Conservation (phyloP, 2,797 vertebrate species). For the Schizopygopsis pylzovi region DNA sequence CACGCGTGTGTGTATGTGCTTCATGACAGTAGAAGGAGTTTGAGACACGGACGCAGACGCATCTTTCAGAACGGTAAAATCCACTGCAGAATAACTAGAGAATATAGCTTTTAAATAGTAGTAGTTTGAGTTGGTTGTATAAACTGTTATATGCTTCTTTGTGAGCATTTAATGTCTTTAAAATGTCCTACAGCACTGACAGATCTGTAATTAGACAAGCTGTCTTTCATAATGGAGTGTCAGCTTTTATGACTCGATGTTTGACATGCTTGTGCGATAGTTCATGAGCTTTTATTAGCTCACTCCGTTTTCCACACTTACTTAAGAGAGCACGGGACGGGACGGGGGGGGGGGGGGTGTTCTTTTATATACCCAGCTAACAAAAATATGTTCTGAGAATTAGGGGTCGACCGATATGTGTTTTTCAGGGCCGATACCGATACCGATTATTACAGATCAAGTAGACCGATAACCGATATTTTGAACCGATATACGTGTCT, state of each 20-base stretch:
- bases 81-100: background rate
- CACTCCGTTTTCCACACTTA: background rate
- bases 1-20: background rate
- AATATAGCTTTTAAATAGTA: background rate
- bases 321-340: background rate
- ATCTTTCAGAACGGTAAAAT: conserved; percentile 17
- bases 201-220: background rate
- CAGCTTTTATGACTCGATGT: conserved; percentile 4
- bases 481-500: too few relatives aligned
- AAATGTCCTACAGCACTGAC: background rate
- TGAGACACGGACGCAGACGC: background rate
- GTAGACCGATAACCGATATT: too few relatives aligned
- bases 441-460: too few relatives aligned
- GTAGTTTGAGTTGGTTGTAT: background rate
- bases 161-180: background rate
- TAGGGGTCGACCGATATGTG: too few relatives aligned
- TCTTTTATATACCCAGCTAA: background rate
- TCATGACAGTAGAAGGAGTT: background rate
- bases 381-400: background rate
- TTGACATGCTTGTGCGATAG: conserved; percentile 13
- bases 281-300: conserved; percentile 32
- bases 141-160: background rate
- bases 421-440: too few relatives aligned
- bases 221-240: conserved; percentile 2
- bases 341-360: background rate